phyloP scores from a whole-genome alignment of 2,797 vertebrate species.

The Staurois parvus region DNA sequence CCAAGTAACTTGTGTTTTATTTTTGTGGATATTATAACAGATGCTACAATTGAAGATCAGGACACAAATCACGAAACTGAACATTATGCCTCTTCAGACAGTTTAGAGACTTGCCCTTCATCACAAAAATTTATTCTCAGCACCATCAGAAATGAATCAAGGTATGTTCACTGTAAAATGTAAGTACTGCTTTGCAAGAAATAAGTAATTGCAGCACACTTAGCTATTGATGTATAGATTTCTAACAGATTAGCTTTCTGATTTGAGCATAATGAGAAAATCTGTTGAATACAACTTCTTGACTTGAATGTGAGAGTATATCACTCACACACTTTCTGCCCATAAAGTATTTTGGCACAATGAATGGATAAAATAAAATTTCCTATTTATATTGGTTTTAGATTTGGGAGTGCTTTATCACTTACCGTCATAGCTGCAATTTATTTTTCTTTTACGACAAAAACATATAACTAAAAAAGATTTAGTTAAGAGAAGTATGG shows the following conservation, averaged over 20 bases:
- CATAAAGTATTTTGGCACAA: background rate
- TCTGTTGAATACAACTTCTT: background rate
- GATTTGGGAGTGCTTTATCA: background rate
- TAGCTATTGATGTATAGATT: background rate
- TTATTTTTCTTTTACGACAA: no score
- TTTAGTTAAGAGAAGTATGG: no score
- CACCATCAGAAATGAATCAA: slow-evolving; percentile 41
- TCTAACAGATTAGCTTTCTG: background rate
- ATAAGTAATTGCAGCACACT: background rate
- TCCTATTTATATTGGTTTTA: background rate
- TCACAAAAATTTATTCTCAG: slow-evolving; percentile 46
- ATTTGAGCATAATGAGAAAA: background rate
- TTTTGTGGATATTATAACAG: slow-evolving; percentile 36
- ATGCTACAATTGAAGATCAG: slow-evolving; percentile 29
- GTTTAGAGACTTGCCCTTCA: slow-evolving; percentile 1
- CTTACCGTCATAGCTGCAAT: background rate
- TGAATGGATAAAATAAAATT: background rate
- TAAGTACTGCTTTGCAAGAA: background rate
- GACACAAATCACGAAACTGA: slow-evolving; percentile 11
- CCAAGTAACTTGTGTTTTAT: background rate
- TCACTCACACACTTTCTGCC: background rate
- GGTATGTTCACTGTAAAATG: slow-evolving; percentile 31
- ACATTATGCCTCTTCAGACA: slow-evolving; percentile 16
- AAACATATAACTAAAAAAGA: no score
- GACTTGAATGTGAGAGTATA: background rate